phyloP scores from a whole-genome alignment of 2,888 invertebrate species.

The Tinea pellionella region DNA sequence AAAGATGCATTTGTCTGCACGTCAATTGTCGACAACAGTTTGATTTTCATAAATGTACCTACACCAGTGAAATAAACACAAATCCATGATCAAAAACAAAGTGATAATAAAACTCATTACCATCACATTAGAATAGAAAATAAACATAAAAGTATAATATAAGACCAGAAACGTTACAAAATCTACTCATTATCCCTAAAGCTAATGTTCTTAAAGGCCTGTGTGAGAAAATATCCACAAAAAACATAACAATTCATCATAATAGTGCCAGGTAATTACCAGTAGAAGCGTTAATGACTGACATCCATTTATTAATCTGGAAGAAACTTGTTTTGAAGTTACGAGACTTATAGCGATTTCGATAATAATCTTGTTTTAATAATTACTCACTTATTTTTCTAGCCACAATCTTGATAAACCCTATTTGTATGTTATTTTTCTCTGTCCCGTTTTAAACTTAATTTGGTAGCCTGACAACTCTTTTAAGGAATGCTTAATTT shows the following conservation, averaged over 20 bases:
- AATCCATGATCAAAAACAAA: not conserved
- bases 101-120: not conserved
- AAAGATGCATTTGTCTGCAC: too few relatives aligned
- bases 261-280: constrained; percentile 61
- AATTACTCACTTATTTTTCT: constrained; percentile 61
- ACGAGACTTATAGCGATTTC: constrained; percentile 57
- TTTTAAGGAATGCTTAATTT: constrained; percentile 50
- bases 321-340: constrained; percentile 54
- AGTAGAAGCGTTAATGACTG: constrained; percentile 64
- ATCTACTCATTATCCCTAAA: constrained; percentile 35
- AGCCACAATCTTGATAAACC: constrained; percentile 58
- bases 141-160: not conserved
- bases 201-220: constrained; percentile 28
- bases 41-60: too few relatives aligned
- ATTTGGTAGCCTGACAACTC: constrained; percentile 57
- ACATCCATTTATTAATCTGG: constrained; percentile 57
- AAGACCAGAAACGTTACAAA: not conserved
- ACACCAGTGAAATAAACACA: not conserved
- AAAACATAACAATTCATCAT: constrained; percentile 63
- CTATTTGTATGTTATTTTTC: constrained; percentile 62
- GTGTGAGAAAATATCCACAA: constrained; percentile 53
- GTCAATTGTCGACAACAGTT: too few relatives aligned
- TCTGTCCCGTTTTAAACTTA: constrained; percentile 40
- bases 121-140: not conserved
- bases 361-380: constrained; percentile 67